These are phyloP conservation scores for Drosophila dives DNA, from an alignment of 2,888 invertebrate genomes.

Conservation along the genomic window DNA sequence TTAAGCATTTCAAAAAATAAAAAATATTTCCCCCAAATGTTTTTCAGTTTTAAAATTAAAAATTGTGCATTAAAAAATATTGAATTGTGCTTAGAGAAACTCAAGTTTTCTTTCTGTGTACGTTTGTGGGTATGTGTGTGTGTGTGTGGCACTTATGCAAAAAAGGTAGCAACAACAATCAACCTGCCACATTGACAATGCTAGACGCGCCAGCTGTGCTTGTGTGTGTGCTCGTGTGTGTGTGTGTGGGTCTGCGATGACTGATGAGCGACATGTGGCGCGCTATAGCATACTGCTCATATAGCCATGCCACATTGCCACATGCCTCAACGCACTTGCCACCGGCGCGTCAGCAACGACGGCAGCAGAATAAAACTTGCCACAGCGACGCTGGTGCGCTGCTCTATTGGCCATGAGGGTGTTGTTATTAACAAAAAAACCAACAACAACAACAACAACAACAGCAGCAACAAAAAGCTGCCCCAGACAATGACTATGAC, in stretches of 20 bases:
- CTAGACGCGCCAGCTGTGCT: slow-evolving; percentile 62
- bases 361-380: slow-evolving; percentile 14
- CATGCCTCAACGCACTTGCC: slow-evolving; percentile 44
- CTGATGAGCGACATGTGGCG: slow-evolving; percentile 75
- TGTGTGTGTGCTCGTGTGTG: slow-evolving; percentile 34
- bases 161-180: slow-evolving; percentile 78
- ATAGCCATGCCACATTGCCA: slow-evolving; percentile 37
- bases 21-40: background rate
- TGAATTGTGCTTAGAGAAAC: background rate
- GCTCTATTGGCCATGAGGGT: slow-evolving; percentile 78
- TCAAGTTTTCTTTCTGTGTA: background rate
- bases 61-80: background rate
- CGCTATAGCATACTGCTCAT: slow-evolving; percentile 20
- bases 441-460: slow-evolving; percentile 12
- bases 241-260: slow-evolving; percentile 45
- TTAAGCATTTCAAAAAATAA: background rate
- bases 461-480: slow-evolving; percentile 27
- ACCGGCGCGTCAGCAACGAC: slow-evolving; percentile 13
- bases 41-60: background rate
- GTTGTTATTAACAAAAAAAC: slow-evolving; percentile 64
- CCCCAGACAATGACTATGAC: slow-evolving; percentile 43
- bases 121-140: background rate
- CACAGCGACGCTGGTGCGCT: slow-evolving; percentile 18
- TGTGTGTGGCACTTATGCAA: slow-evolving; percentile 73
- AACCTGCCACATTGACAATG: slow-evolving; percentile 78